Conservation (phyloP, 2,888 invertebrate species). For the Drosophila acutilabella region DNA sequence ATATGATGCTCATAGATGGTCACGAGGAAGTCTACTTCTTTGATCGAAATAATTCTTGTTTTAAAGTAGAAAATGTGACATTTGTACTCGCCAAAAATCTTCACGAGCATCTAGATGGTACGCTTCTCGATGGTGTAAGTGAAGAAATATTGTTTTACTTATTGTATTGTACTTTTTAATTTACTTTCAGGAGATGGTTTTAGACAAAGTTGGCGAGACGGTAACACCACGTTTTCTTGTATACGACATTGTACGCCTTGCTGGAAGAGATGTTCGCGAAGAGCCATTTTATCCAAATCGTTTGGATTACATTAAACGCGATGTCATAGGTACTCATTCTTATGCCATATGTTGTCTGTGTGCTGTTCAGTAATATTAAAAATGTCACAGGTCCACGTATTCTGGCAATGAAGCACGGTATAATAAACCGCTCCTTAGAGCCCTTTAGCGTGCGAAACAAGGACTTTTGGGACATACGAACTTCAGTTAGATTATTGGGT, state of each 20-base stretch:
- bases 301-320: conserved; percentile 90
- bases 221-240: conserved; percentile 95
- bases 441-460: conserved; percentile 96
- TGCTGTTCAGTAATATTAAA: not conserved
- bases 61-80: conserved; percentile 91
- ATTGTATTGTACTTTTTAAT: not conserved
- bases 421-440: conserved; percentile 91
- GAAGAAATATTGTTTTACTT: not conserved
- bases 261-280: conserved; percentile 90
- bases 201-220: conserved; percentile 92
- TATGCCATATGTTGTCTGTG: not conserved
- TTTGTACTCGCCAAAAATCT: conserved; percentile 92
- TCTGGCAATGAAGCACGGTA: conserved; percentile 91
- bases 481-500: conserved; percentile 89
- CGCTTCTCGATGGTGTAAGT: conserved; percentile 96
- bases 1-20: conserved; percentile 97
- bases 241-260: conserved; percentile 96
- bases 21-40: conserved; percentile 95
- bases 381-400: conserved; percentile 85
- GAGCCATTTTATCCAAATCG: conserved; percentile 91
- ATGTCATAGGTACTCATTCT: conserved; percentile 88
- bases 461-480: conserved; percentile 94
- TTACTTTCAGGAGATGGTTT: conserved; percentile 94
- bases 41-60: conserved; percentile 97
- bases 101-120: conserved; percentile 90